A percentile compares a stretch with the other conserved stretches of the same genome.
Conservation (phyloP, 2,113 vertebrate species). For the Ardeotis arabs region DNA sequence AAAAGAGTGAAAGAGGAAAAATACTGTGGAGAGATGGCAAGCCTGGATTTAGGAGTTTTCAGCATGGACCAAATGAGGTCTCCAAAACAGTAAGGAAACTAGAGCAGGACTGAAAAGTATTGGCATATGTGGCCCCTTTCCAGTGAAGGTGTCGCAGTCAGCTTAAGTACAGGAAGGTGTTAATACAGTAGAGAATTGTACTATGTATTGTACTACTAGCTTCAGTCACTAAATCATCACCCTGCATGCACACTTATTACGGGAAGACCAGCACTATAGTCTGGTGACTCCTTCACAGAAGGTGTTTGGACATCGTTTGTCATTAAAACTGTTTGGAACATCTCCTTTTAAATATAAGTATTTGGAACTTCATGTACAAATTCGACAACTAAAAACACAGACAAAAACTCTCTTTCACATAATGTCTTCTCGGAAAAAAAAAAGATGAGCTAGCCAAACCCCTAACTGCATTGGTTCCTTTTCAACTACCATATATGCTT, state of each 20-base stretch:
- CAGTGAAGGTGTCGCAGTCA: background rate
- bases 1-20: background rate
- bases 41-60: background rate
- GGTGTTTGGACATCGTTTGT: background rate
- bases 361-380: background rate
- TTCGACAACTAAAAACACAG: background rate
- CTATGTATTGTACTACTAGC: no score
- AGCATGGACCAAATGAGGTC: background rate
- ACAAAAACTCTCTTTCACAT: background rate
- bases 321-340: background rate
- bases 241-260: no score
- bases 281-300: background rate
- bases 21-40: background rate
- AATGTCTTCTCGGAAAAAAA: background rate
- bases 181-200: background rate
- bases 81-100: background rate
- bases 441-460: background rate
- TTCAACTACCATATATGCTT: background rate
- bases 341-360: background rate
- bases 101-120: background rate
- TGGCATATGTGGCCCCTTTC: background rate
- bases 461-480: background rate
- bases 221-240: background rate
- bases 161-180: background rate
- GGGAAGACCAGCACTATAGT: background rate